A percentile compares a stretch with the other conserved stretches of the same genome.
These are phyloP conservation scores for Polymixis flavicincta DNA, from an alignment of 2,888 invertebrate genomes.

Conservation along the genomic window DNA sequence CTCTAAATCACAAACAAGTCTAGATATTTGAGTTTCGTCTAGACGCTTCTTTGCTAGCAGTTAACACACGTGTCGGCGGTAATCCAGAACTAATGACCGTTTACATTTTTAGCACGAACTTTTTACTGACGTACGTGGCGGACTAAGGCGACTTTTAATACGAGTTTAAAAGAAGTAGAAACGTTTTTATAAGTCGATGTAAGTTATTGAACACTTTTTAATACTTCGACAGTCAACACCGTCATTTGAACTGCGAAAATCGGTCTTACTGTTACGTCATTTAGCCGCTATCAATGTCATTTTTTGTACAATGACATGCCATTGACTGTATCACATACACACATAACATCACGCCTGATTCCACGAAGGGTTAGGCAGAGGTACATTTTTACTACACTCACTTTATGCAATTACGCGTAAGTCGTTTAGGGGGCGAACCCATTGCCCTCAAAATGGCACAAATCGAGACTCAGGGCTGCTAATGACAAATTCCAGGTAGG, in stretches of 20 bases:
- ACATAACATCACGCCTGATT: too few species aligned
- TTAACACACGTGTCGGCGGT: constrained; percentile 30
- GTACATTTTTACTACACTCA: too few species aligned
- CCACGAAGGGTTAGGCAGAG: too few species aligned
- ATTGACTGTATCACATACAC: not conserved
- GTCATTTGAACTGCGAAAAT: not conserved
- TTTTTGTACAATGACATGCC: not conserved
- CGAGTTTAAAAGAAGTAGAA: constrained; percentile 28
- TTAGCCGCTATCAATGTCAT: not conserved
- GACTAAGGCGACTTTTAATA: constrained; percentile 50
- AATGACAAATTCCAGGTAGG: too few species aligned
- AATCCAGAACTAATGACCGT: constrained; percentile 50
- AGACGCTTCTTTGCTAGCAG: constrained; percentile 28
- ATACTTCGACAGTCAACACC: not conserved
- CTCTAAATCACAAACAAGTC: constrained; percentile 11
- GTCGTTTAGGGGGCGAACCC: too few species aligned
- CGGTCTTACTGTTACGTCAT: not conserved
- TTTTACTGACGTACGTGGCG: constrained; percentile 35
- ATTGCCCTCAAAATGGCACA: too few species aligned
- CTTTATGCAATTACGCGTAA: too few species aligned
- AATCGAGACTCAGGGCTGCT: too few species aligned
- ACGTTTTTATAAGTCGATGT: constrained; percentile 18
- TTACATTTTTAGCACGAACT: constrained; percentile 33
- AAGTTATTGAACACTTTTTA: constrained; percentile 1
- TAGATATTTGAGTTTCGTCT: constrained; percentile 31